Evolutionary conservation across 2,113 vertebrate species (phyloP).

Genomic region (Capricornis sumatraensis): DNA sequence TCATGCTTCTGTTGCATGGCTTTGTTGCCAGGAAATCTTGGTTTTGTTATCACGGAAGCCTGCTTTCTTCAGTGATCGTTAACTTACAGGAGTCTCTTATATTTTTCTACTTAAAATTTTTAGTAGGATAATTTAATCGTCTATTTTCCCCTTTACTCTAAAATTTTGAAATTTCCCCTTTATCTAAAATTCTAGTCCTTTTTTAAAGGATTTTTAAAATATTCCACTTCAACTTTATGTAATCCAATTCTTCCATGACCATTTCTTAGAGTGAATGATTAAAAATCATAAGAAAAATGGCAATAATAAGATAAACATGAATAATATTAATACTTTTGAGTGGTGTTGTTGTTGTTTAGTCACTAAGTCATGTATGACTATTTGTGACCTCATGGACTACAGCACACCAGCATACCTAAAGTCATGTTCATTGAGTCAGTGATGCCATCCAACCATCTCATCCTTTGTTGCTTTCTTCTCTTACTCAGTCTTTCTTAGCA

Average conservation of each 20-base stretch:
- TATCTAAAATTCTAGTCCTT: neutral
- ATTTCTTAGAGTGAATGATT: neutral
- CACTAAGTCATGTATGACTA: no score
- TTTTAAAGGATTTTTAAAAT: no score
- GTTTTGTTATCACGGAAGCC: no score
- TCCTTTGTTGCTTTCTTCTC: no score
- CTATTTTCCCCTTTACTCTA: neutral
- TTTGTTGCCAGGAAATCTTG: no score
- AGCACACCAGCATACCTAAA: no score
- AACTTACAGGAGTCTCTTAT: neutral
- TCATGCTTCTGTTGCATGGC: neutral
- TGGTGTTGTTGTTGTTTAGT: no score
- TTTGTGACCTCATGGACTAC: no score
- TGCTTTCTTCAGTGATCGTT: no score
- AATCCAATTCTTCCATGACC: neutral
- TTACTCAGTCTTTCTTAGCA: no score
- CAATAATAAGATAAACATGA: neutral
- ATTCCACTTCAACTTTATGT: neutral
- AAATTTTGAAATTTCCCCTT: neutral
- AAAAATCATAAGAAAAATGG: neutral
- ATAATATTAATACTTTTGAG: neutral
- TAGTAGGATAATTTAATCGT: neutral
- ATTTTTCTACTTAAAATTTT: neutral
- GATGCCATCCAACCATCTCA: no score
- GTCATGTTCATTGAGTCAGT: no score